Evolutionary conservation across 2,113 vertebrate species (phyloP), one percentile per base, ranked within the genome.

Genomic region (Arizona elegans): DNA sequence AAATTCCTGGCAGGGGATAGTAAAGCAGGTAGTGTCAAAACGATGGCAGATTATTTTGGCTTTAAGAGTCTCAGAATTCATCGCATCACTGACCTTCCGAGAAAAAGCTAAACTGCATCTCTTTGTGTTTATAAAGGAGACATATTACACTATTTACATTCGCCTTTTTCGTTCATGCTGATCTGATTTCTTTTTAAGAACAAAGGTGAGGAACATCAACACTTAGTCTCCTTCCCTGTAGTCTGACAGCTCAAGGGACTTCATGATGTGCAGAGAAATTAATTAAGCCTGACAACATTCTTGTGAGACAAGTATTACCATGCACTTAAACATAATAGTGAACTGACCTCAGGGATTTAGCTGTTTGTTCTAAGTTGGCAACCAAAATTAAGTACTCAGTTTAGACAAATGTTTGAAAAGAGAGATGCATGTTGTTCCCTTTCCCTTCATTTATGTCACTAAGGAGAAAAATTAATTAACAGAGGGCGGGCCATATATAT

Each of bases 211-310:
- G 75, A 38, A 43, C 17, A 2, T 17, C 29, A 15, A 55, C 1
- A 75, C n/a, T 92, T 90, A 86, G 19, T 85, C 70, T 92, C 70
- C 23, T 5, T 17, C 54, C 87, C n/a, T 75, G 21, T 23, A n/a
- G 52, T 62, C 86, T 59, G 88, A 89, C 92, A 90, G 53, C 43
- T 38, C 15, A 89, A 15, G 92, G 65, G 70, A 86, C 38, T 59
- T 33, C 17, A 23, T 12, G 43, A 59, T 47, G 15, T 86, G 55
- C 65, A 50, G 85, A 90, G 88, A 86, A 86, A 92, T 90, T 92
- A 85, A 90, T 92, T 92, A 85, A 92, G 38, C 53, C 88, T 92
- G 92, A 90, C 88, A 90, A 86, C 70, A 50, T 85, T 90, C 29
- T 56, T 58, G 26, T 52, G 88, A 86, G 75, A 59, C 29, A 86